Conservation (phyloP, 2,797 vertebrate genomes). For the Molossus alvarezi region DNA sequence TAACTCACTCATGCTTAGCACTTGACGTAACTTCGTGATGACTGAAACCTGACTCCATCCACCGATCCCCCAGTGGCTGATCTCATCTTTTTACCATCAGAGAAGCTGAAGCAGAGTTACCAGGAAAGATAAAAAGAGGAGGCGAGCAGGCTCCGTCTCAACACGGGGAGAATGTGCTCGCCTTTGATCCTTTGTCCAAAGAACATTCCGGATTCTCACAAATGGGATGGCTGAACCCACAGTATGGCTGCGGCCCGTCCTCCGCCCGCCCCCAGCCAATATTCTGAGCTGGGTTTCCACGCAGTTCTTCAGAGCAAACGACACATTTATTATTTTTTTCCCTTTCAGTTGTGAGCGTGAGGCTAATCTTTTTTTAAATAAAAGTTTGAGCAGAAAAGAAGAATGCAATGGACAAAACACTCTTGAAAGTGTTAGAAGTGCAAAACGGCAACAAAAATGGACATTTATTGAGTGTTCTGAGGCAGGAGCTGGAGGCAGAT, state of each 20-base stretch:
- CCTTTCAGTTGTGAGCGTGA: slow-evolving; percentile 77
- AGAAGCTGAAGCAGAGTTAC: slow-evolving; percentile 73
- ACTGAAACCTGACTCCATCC: slow-evolving; percentile 83
- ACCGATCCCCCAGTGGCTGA: slow-evolving; percentile 79
- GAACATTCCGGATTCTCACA: slow-evolving; percentile 85
- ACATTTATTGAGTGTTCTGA: neutral
- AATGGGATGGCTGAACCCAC: slow-evolving; percentile 85
- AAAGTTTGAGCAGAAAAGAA: slow-evolving; percentile 88
- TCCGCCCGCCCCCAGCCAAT: neutral
- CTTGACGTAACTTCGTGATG: slow-evolving; percentile 84
- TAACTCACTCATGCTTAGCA: slow-evolving; percentile 85
- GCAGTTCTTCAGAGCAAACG: slow-evolving; percentile 83
- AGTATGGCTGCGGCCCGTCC: slow-evolving; percentile 71
- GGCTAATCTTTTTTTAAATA: slow-evolving; percentile 85
- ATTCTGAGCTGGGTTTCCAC: slow-evolving; percentile 83
- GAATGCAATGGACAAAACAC: slow-evolving; percentile 84
- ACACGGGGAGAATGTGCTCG: slow-evolving; percentile 75
- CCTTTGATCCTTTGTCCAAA: slow-evolving; percentile 88
- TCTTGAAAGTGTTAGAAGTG: slow-evolving; percentile 70
- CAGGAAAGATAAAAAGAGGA: slow-evolving; percentile 79
- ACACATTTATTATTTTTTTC: neutral
- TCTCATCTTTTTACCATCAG: slow-evolving; percentile 84
- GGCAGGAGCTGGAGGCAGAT: neutral
- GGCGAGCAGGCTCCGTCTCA: slow-evolving; percentile 58
- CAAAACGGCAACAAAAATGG: neutral